phyloP scores from a whole-genome alignment of 1,140 invertebrate genomes.

The Euwallacea fornicatus region DNA sequence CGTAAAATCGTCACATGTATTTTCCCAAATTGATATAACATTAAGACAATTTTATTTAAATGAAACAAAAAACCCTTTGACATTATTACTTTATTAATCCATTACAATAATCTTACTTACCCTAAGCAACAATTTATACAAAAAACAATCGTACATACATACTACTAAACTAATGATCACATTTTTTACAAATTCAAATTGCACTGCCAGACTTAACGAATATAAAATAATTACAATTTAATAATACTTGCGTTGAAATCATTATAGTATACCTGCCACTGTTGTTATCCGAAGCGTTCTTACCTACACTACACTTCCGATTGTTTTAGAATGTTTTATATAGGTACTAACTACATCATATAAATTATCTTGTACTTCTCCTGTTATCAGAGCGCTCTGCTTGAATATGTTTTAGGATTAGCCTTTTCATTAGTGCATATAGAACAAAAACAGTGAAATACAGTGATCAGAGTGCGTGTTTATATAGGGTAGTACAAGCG shows the following conservation, averaged over 20 bases:
- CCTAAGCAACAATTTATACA: neutral
- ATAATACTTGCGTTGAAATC: neutral
- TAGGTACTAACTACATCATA: constrained; percentile 19
- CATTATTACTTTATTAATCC: no score
- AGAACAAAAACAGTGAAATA: neutral
- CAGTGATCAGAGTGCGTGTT: neutral
- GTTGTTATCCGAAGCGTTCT: neutral
- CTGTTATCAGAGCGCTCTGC: constrained; percentile 34
- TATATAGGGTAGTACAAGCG: neutral
- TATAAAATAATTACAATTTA: neutral
- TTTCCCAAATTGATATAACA: no score
- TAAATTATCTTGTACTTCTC: constrained; percentile 36
- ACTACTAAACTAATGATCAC: neutral
- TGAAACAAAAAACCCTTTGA: no score
- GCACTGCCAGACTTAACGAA: neutral
- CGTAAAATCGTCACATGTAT: no score
- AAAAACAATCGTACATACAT: neutral
- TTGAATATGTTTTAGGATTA: neutral
- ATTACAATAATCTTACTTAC: neutral
- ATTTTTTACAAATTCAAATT: neutral
- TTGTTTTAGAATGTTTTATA: neutral
- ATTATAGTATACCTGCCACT: neutral
- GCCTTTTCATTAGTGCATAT: neutral
- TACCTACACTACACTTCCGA: neutral
- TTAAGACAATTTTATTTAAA: no score